Evolutionary conservation across 2,113 vertebrate genomes (phyloP).

Genomic region (Chamaea fasciata): DNA sequence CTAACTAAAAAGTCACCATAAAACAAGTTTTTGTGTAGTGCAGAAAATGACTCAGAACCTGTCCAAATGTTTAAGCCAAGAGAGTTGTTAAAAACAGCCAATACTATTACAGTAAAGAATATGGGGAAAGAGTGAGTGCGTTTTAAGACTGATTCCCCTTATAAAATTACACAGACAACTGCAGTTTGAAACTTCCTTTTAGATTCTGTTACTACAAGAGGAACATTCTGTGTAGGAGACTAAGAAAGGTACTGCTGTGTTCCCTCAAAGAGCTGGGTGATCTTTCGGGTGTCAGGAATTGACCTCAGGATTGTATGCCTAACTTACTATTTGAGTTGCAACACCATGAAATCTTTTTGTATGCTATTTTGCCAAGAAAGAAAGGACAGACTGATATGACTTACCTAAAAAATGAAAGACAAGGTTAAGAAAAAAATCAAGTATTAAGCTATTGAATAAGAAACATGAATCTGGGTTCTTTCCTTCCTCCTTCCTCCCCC

Average conservation of each 20-base stretch:
- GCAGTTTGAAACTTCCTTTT: neutral
- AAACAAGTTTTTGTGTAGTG: neutral
- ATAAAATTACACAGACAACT: neutral
- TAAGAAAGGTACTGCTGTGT: neutral
- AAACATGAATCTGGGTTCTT: neutral
- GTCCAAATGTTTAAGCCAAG: neutral
- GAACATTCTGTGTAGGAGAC: neutral
- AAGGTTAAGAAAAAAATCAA: neutral
- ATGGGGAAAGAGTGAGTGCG: neutral
- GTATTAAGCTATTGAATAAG: neutral
- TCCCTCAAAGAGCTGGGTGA: neutral
- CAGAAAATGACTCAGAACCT: neutral
- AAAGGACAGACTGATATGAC: neutral
- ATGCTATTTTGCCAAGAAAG: neutral
- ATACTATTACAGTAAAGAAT: neutral
- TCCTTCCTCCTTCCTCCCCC: accelerated
- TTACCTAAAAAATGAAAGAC: neutral
- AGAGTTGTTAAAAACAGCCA: neutral
- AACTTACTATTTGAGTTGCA: neutral
- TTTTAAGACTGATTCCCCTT: neutral
- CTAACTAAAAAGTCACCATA: neutral
- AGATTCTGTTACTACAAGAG: neutral
- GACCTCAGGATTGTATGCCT: neutral
- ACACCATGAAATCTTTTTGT: neutral
- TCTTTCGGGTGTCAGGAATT: neutral